These are phyloP conservation scores for rat (Rattus norvegicus) DNA, from an alignment of 2,113 vertebrate genomes.

Conservation along the genomic window GRCr8 NC_086032.1:69459001-69459500, in stretches of 20 bases:
- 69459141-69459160: not conserved
- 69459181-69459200: not conserved
- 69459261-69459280: not conserved
- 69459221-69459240: not conserved
- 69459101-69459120: not conserved
- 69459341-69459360: not conserved
- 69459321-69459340: not conserved
- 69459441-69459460: not conserved
- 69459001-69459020: not conserved
- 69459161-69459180: not conserved
- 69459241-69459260: not conserved
- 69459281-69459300: not conserved
- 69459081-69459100: not conserved
- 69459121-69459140: not conserved
- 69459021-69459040: not conserved
- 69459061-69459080: not conserved
- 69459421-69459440: not conserved
- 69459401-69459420: not conserved
- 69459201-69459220: not conserved
- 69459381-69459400: not conserved
- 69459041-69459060: not conserved
- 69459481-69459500: not conserved
- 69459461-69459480: not conserved
- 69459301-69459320: not conserved
- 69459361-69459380: not conserved